A percentile compares a stretch with the other conserved stretches of the same genome.
Evolutionary conservation across 2,113 vertebrate species (phyloP).

Genomic region (Malurus elegans): DNA sequence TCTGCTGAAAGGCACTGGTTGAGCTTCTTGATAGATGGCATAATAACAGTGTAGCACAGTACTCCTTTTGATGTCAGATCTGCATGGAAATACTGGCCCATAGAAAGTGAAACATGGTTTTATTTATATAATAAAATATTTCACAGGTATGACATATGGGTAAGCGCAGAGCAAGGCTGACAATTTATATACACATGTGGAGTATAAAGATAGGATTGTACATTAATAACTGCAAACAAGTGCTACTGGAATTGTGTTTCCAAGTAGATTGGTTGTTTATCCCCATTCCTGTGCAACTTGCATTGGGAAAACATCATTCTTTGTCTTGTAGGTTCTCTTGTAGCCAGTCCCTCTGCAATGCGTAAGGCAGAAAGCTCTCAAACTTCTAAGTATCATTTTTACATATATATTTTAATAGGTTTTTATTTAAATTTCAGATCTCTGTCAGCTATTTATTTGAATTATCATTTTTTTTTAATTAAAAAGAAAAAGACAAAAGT

Average conservation of each 20-base stretch:
- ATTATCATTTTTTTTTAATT: background rate
- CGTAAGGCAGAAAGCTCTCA: background rate
- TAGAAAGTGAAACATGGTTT: conserved; percentile 47
- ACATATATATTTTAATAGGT: background rate
- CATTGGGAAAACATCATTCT: background rate
- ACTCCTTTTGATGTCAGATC: conserved; percentile 12
- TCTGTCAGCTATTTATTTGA: background rate
- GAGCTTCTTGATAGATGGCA: background rate
- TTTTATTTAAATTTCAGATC: background rate
- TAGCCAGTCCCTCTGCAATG: background rate
- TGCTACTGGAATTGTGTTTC: conserved; percentile 9
- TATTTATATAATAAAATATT: conserved; percentile 65
- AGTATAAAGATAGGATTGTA: conserved; percentile 57
- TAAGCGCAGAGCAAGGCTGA: conserved; percentile 22
- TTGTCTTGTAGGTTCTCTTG: background rate
- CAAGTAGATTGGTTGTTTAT: conserved; percentile 10
- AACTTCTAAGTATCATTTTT: background rate
- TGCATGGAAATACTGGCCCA: conserved; percentile 11
- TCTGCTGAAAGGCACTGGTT: background rate
- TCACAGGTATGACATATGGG: conserved; percentile 32
- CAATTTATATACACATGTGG: conserved; percentile 51
- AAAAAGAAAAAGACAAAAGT: background rate
- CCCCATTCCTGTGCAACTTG: background rate
- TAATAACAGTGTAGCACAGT: background rate
- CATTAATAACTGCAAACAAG: conserved; percentile 1